phyloP scores from a whole-genome alignment of 2,113 vertebrate species.

The Falco punctatus region DNA sequence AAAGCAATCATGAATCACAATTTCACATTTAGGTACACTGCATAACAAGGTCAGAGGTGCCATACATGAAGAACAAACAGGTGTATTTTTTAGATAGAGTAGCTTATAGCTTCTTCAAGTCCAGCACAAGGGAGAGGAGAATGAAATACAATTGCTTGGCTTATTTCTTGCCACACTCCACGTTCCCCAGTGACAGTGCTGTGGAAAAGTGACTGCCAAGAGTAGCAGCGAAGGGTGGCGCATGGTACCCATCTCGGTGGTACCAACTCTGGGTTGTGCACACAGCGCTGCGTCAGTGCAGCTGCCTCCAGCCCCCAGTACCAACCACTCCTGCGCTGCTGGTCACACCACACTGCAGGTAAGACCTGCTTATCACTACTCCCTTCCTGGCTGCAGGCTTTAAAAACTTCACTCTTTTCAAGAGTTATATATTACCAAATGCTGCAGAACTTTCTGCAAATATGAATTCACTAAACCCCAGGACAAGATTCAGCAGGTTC shows the following conservation, averaged over 20 bases:
- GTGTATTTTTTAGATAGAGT: background rate
- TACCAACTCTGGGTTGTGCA: fast-evolving
- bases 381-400: background rate
- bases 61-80: fast-evolving
- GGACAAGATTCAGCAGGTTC: background rate
- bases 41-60: background rate
- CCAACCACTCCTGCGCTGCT: background rate
- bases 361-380: background rate
- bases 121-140: background rate
- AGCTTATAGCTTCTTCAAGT: background rate
- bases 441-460: fast-evolving
- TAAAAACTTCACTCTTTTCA: background rate
- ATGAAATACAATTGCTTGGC: background rate
- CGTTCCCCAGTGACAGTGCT: background rate
- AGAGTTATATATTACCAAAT: background rate
- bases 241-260: no score
- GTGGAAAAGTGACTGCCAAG: background rate
- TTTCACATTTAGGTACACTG: background rate
- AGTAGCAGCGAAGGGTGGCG: background rate
- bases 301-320: background rate
- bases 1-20: background rate
- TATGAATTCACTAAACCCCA: background rate
- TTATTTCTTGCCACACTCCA: background rate
- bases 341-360: fast-evolving
- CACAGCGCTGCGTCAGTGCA: no score